Evolutionary conservation across 2,797 vertebrate genomes (phyloP), one percentile per base, ranked within the genome.

Genomic region (Delichon dasypus): DNA sequence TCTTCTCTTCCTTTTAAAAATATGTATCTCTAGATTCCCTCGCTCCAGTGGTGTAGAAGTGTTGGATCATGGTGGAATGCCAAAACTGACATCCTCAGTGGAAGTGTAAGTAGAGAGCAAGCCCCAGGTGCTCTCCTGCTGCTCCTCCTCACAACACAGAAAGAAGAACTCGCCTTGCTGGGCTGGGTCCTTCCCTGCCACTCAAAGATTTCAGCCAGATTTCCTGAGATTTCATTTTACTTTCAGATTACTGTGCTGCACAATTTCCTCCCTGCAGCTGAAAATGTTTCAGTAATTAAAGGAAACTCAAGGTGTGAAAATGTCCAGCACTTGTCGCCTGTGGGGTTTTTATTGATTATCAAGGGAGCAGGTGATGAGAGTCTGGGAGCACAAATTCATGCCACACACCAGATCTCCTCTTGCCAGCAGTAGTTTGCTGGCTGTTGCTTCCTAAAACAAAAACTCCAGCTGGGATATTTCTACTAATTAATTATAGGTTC

Each of bases 1-100:
- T 86, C 73, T 89, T 78, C 62, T 94, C 40, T 92, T 88, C 89
- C 91, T 91, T 92, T 91, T 22, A 94, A 96, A 96, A 96, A 95
- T 93, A 96, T 67, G 9, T 10, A 53, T 86, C 67, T 96, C 68
- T 93, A 95, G 44, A 76, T 81, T 73, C 25, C 62, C 58, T 95
- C 71, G 42, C 32, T 82, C 45, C 80, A 60, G 76, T 32, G 64
- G 48, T 11, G 66, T 9, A 29, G 55, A 91, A 75, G 48, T 67
- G 73, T 11, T 86, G 76, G 87, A 73, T 67, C 19, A 71, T 0
- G 34, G 55, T 50, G 73, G 74, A 75, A 95, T 92, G 76, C 3
- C 73, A 81, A 66, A 88, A 72, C 13, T 76, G 48, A 45, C 30
- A 40, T 44, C 51, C 45, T 65, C 14, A 54, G 38, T 29, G 58